Base-by-base conservation (phyloP, 1,140 invertebrate genomes). In the Chrysoperla carnea region DNA sequence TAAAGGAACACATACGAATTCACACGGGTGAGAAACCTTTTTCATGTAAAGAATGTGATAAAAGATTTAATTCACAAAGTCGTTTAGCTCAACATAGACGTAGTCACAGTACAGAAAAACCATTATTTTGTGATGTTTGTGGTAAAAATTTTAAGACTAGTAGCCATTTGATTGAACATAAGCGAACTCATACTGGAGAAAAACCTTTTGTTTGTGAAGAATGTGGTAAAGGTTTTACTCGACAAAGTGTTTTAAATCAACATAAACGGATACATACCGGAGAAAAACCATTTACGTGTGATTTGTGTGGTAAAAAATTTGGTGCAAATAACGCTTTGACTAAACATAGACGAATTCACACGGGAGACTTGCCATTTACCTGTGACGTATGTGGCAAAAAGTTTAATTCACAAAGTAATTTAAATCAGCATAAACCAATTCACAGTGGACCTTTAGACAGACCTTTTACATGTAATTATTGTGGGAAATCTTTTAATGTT, bases 341-440 rank as follows among this genome's bases (percentile, higher is more conserved):
- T 27, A 72, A 75, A 46, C 75, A 80, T 40, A 61, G 73, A 45
- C 72, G 78, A 49, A 75, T 73, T 2, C 67, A 81, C 8, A 72
- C 72, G 0, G 75, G 80, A 0, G 76, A 83, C 48, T 70, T 74
- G 49, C 72, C 76, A 0, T 74, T 73, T 50, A 59, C 59, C 23
- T 82, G 79, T 50, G 68, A 70, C 35, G 62, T 74, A 1, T 81
- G 78, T 51, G 66, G 66, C 2, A 70, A 71, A 39, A 59, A 64
- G 1, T 80, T 78, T 23, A 23, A 23, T 23, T 23, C 17, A 23
- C 17, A 23, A 23, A 23, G 17, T 23, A 23, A 23, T 23, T 23
- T 23, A 23, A 23, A 23, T 23, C 17, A 23, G 5, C 17, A 23
- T 23, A 23, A 23, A 23, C 17, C 17, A 5, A 23, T 23, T 23